Evolutionary conservation across 2,888 invertebrate species (phyloP).

Genomic region (Operophtera brumata): DNA sequence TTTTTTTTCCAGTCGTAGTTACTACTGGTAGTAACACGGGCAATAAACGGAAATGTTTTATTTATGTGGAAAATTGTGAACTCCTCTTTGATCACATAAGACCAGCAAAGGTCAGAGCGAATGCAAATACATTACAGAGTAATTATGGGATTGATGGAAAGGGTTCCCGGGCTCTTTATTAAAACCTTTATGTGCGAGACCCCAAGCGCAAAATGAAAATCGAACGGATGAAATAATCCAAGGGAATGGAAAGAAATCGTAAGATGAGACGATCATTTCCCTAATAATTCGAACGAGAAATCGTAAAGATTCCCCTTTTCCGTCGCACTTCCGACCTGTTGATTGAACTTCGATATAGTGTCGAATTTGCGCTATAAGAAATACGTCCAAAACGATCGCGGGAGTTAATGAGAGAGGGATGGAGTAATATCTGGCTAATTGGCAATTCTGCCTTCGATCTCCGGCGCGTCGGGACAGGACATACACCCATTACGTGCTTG

Average conservation of each 20-base stretch:
- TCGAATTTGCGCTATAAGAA: constrained; percentile 34
- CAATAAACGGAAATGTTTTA: not conserved
- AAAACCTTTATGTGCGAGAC: constrained; percentile 4
- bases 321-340: constrained; percentile 40
- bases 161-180: not conserved
- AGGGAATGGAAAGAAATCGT: constrained; percentile 11
- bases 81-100: not conserved
- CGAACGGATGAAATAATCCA: constrained; percentile 11
- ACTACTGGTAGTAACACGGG: too few species aligned
- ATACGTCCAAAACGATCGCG: constrained; percentile 30
- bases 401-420: constrained; percentile 40
- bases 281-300: constrained; percentile 26
- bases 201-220: constrained; percentile 14
- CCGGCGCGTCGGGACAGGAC: constrained; percentile 55
- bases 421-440: constrained; percentile 65
- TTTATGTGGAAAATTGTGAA: not conserved
- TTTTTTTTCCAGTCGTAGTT: too few species aligned
- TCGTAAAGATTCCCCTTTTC: constrained; percentile 29
- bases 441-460: constrained; percentile 73
- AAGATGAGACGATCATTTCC: constrained; percentile 24
- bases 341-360: constrained; percentile 35
- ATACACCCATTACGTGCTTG: constrained; percentile 47
- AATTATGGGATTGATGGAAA: not conserved
- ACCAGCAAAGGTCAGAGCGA: too few species aligned
- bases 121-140: not conserved